A percentile compares a stretch with the other conserved stretches of the same genome.
phyloP scores from a whole-genome alignment of 2,797 vertebrate genomes.

The Trichosurus vulpecula region DNA sequence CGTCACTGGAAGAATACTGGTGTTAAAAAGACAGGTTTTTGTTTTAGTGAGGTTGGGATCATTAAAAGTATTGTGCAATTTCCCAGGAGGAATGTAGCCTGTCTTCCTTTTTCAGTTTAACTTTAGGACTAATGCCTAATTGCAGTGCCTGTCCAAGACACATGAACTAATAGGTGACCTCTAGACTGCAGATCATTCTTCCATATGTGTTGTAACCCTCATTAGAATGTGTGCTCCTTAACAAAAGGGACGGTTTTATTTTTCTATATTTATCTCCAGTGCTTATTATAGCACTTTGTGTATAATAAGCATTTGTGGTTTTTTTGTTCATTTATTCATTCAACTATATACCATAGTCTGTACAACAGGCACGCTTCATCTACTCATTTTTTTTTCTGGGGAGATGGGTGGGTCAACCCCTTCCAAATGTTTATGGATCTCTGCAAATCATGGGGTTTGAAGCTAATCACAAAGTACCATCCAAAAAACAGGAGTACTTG shows the following conservation, averaged over 20 bases:
- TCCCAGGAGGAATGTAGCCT: not conserved
- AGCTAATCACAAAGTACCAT: not conserved
- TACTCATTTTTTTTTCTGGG: not conserved
- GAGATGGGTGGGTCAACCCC: not conserved
- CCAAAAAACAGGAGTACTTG: not conserved
- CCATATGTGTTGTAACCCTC: not conserved
- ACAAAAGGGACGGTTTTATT: not conserved
- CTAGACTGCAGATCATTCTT: not conserved
- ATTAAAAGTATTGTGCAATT: not conserved
- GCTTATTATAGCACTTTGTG: not conserved
- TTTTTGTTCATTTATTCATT: not conserved
- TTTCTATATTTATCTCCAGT: not conserved
- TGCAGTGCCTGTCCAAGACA: not conserved
- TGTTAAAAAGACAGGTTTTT: not conserved
- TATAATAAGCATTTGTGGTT: not conserved
- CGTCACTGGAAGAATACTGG: not conserved
- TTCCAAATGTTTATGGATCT: not conserved
- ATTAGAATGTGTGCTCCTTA: not conserved
- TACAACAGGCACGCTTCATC: not conserved
- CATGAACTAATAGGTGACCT: not conserved
- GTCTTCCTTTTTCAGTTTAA: not conserved
- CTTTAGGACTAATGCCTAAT: not conserved
- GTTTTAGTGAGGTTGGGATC: not conserved
- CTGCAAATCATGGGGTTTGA: not conserved
- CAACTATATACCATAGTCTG: not conserved